Percentiles rank a stretch among this genome's conserved stretches.
Conservation (phyloP, 1,140 invertebrate genomes). For the Ceratitis capitata region DNA sequence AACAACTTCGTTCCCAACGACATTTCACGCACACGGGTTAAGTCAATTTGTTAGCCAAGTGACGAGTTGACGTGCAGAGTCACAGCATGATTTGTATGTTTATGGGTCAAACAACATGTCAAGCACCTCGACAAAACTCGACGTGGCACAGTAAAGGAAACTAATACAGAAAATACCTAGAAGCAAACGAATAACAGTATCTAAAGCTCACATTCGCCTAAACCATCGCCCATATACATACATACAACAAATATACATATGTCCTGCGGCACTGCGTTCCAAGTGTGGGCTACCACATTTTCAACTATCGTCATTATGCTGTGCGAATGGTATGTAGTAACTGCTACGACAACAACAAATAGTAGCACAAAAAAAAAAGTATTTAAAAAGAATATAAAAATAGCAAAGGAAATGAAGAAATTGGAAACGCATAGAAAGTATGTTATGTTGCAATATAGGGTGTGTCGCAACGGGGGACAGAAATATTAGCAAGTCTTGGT, state of each 20-base stretch:
- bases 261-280: not conserved
- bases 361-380: not conserved
- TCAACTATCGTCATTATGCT: not conserved
- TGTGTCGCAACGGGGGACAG: not conserved
- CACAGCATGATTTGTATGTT: conserved; percentile 33
- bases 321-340: not conserved
- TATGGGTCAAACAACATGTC: conserved; percentile 29
- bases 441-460: not conserved
- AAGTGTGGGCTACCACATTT: not conserved
- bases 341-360: not conserved
- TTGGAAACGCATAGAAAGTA: not conserved
- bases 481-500: not conserved
- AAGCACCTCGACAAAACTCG: not conserved
- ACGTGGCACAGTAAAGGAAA: not conserved
- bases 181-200: not conserved
- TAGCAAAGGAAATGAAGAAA: not conserved
- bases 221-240: not conserved
- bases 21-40: not conserved
- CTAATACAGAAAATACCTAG: not conserved
- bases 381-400: too few relatives aligned
- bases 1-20: not conserved
- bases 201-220: not conserved
- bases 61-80: not conserved
- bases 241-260: too few relatives aligned
- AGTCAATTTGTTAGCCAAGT: conserved; percentile 24